phyloP scores from a whole-genome alignment of 2,888 invertebrate species.

The Cataglyphis rosenhaueri region DNA sequence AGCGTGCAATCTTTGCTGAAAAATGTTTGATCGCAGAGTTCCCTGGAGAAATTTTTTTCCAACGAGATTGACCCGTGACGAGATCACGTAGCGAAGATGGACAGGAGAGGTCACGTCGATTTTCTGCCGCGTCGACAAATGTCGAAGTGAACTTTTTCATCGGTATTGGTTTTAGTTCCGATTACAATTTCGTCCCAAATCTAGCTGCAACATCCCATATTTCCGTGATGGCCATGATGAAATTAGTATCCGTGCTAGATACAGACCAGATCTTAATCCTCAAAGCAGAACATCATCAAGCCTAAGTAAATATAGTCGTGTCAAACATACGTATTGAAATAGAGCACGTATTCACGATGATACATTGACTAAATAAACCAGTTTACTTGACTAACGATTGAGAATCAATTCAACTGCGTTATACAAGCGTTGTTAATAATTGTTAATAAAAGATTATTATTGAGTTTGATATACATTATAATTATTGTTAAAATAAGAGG shows the following conservation, averaged over 20 bases:
- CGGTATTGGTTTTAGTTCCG: conserved; percentile 3
- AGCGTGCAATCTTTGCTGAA: conserved; percentile 19
- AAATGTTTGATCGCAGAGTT: conserved; percentile 16
- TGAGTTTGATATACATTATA: background rate
- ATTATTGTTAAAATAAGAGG: background rate
- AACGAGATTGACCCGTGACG: conserved; percentile 48
- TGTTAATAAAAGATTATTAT: background rate
- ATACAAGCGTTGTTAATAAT: background rate
- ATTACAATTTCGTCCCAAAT: conserved; percentile 18
- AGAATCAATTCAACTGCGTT: background rate
- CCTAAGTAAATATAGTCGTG: conserved; percentile 34
- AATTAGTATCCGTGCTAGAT: conserved; percentile 25
- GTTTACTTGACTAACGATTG: conserved; percentile 7
- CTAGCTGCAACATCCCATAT: background rate
- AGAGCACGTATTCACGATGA: background rate
- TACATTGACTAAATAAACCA: conserved; percentile 23
- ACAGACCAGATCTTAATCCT: conserved; percentile 34
- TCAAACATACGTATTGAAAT: conserved; percentile 27
- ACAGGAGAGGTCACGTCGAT: conserved; percentile 55
- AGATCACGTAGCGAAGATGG: conserved; percentile 56
- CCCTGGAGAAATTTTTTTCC: conserved; percentile 49
- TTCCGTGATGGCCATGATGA: conserved; percentile 10
- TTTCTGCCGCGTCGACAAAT: conserved; percentile 61
- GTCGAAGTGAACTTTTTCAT: conserved; percentile 58
- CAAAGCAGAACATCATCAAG: conserved; percentile 40